Conservation (phyloP, 2,797 vertebrate genomes). For the Sardinella longiceps region DNA sequence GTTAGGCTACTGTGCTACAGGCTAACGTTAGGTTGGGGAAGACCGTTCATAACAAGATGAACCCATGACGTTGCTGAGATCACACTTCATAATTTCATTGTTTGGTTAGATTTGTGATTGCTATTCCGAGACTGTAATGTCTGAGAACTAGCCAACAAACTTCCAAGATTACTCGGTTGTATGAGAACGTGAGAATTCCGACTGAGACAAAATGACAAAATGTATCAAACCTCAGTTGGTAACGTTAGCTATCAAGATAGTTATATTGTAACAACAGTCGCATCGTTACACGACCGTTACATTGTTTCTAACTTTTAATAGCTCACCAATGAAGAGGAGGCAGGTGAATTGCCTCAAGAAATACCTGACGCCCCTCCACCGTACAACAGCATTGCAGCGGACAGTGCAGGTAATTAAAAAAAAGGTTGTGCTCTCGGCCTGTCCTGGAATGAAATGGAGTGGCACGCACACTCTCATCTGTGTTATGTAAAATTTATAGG, state of each 20-base stretch:
- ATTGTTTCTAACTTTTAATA: conserved; percentile 57
- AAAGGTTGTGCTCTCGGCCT: background rate
- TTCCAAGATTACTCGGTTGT: background rate
- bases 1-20: background rate
- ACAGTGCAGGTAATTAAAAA: conserved; percentile 81
- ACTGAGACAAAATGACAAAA: too few species aligned
- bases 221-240: background rate
- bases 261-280: background rate
- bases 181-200: background rate
- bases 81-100: background rate
- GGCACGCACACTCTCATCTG: background rate
- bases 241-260: background rate
- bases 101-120: too few species aligned
- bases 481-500: background rate
- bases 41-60: background rate
- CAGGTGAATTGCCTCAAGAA: conserved; percentile 71
- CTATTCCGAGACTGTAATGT: background rate
- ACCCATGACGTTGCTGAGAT: background rate
- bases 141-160: background rate
- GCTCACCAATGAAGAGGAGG: conserved; percentile 94
- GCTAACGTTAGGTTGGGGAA: background rate
- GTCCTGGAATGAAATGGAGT: background rate
- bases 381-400: conserved; percentile 92
- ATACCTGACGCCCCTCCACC: conserved; percentile 86
- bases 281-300: background rate